Conservation (phyloP, 35 echinoderm and acorn worm species). For the Ophioderma brevispina region DNA sequence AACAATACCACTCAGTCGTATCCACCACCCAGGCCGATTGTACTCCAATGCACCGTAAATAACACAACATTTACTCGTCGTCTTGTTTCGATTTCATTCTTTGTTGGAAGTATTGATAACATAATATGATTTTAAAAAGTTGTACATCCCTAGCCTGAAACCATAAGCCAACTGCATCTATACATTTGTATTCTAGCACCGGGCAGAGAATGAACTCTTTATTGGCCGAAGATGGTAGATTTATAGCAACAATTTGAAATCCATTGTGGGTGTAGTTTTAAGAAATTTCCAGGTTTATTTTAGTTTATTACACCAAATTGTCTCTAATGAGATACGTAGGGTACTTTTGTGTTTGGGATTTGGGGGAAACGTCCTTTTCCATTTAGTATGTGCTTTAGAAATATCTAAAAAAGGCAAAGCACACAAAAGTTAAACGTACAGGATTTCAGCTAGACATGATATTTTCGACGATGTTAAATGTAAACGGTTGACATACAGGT, state of each 20-base stretch:
- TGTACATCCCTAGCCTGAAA: not conserved
- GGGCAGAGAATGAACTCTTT: not conserved
- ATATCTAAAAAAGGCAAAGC: too few species aligned
- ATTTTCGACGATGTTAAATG: too few species aligned
- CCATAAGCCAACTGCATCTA: not conserved
- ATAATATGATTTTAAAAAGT: not conserved
- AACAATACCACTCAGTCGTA: not conserved
- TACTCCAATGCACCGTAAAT: not conserved
- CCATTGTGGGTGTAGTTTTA: not conserved
- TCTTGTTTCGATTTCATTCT: not conserved
- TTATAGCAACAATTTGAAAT: not conserved
- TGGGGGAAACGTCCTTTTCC: too few species aligned
- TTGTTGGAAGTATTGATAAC: slow-evolving; percentile 1
- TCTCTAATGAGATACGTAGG: too few species aligned
- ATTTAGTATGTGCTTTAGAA: too few species aligned
- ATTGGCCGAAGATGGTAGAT: not conserved
- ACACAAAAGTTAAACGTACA: too few species aligned
- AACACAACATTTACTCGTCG: not conserved
- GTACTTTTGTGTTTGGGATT: too few species aligned
- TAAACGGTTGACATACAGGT: too few species aligned
- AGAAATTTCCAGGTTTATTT: not conserved
- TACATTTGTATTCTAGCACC: too few species aligned
- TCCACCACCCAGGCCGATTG: not conserved
- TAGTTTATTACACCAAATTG: too few species aligned
- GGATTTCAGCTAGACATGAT: too few species aligned